Evolutionary conservation across 2,113 vertebrate species (phyloP).

Genomic region (Heptranchias perlo): DNA sequence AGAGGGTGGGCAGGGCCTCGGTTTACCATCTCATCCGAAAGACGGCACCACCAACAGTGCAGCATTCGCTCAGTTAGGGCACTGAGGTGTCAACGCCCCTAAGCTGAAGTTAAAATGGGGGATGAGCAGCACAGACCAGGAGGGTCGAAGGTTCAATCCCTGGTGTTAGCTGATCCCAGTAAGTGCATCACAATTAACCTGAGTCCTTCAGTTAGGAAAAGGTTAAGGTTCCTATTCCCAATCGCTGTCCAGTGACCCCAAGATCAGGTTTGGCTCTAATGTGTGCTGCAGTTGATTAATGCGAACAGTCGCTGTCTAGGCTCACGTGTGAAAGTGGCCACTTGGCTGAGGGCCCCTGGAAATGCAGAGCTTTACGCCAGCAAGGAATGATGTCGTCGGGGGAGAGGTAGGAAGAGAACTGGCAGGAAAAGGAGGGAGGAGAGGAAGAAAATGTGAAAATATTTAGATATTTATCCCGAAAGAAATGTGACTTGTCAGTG

Average conservation of each 20-base stretch:
- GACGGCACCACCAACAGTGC: too few relatives aligned
- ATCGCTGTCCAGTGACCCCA: background rate
- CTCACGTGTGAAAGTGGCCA: background rate
- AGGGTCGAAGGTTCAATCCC: background rate
- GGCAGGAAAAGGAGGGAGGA: background rate
- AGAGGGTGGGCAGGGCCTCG: too few relatives aligned
- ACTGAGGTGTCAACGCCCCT: too few relatives aligned
- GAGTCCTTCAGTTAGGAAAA: background rate
- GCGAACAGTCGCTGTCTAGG: background rate
- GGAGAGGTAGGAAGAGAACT: background rate
- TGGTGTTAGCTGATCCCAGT: background rate
- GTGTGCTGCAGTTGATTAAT: background rate
- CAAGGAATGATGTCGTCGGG: background rate
- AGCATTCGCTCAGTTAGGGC: too few relatives aligned
- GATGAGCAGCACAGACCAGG: background rate
- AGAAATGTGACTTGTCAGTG: background rate
- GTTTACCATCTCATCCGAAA: too few relatives aligned
- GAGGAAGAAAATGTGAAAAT: background rate
- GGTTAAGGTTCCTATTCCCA: background rate
- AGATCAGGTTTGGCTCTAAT: background rate
- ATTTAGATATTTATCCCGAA: background rate
- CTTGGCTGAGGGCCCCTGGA: background rate
- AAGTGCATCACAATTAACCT: background rate
- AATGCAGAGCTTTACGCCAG: background rate
- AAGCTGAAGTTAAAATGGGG: background rate